Conservation (phyloP, 1,140 invertebrate species). For the Drosophila elegans region DNA sequence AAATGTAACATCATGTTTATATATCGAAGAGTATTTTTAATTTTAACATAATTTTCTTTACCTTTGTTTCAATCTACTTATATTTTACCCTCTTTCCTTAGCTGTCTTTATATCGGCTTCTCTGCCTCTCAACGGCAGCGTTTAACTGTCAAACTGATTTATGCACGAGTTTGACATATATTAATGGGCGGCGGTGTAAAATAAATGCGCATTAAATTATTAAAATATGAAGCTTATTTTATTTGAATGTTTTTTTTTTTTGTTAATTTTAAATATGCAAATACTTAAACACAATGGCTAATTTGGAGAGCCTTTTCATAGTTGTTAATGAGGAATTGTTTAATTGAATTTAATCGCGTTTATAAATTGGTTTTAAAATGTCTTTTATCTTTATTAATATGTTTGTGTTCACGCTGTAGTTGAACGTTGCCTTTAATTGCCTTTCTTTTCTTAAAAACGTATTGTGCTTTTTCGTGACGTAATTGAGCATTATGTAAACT, state of each 20-base stretch:
- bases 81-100: neutral
- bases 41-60: neutral
- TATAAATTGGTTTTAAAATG: conserved; percentile 2
- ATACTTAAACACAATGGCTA: conserved; percentile 28
- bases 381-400: neutral
- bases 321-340: conserved; percentile 32
- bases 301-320: conserved; percentile 23
- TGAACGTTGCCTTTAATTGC: conserved; percentile 2
- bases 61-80: neutral
- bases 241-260: conserved; percentile 5
- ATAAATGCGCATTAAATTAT: conserved; percentile 67
- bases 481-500: conserved; percentile 50
- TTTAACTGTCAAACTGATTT: conserved; percentile 65
- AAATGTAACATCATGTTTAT: too few species aligned
- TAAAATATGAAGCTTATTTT: conserved; percentile 53
- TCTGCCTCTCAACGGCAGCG: conserved; percentile 36
- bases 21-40: neutral
- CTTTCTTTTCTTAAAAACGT: neutral
- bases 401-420: neutral
- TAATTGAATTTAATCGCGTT: conserved; percentile 17
- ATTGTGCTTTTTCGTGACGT: conserved; percentile 31
- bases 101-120: conserved; percentile 5
- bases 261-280: conserved; percentile 26
- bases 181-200: conserved; percentile 53
- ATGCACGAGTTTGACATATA: conserved; percentile 57